Percentiles rank a stretch among this genome's conserved stretches.
Conservation (phyloP, 1,140 invertebrate genomes). For the Condylostylus longicornis region DNA sequence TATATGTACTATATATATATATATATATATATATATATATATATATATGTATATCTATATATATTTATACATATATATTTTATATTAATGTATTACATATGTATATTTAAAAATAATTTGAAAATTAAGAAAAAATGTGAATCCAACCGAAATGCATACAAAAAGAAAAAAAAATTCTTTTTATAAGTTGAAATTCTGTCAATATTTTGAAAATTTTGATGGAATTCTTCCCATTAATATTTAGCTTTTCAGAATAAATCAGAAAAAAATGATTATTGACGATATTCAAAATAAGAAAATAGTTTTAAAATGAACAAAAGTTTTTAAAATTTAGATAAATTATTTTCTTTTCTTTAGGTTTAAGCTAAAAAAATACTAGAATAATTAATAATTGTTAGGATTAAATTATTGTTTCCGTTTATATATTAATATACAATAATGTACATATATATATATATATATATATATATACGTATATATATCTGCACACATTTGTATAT, state of each 20-base stretch:
- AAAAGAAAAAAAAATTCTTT: too few species aligned
- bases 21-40: neutral
- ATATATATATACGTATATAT: constrained; percentile 9
- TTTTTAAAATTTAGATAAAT: too few species aligned
- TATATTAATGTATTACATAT: constrained; percentile 3
- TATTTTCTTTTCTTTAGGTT: constrained; percentile 1
- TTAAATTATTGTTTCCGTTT: constrained; percentile 5
- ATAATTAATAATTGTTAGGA: constrained; percentile 4
- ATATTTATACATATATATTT: constrained; percentile 10
- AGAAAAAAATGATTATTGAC: too few species aligned
- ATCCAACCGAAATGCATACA: too few species aligned
- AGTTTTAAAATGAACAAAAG: too few species aligned
- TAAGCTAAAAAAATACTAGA: constrained; percentile 4
- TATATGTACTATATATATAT: neutral
- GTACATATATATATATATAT: constrained; percentile 1
- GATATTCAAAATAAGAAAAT: too few species aligned
- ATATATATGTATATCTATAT: constrained; percentile 4
- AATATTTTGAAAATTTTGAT: too few species aligned
- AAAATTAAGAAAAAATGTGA: too few species aligned
- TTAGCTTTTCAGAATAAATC: too few species aligned
- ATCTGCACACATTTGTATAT: constrained; percentile 17
- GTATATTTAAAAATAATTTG: too few species aligned
- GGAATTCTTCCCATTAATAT: too few species aligned
- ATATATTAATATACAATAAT: constrained; percentile 3
- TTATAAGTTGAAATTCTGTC: too few species aligned